Conservation (phyloP, 2,113 vertebrate genomes). For the Urocitellus parryii region DNA sequence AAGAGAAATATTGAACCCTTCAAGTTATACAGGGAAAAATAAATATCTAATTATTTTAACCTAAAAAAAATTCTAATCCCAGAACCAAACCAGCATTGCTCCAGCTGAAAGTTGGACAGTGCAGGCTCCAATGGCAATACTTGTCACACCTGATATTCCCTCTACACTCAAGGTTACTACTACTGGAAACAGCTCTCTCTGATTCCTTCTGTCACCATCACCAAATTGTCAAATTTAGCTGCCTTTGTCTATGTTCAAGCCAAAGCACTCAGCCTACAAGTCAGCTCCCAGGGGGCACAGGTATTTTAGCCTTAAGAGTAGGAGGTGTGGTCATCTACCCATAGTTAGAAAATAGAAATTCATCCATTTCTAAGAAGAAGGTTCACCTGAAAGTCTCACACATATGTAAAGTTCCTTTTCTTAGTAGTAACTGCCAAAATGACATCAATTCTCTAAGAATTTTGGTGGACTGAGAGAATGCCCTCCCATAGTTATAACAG, state of each 20-base stretch:
- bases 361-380: neutral
- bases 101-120: neutral
- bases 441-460: neutral
- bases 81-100: neutral
- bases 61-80: neutral
- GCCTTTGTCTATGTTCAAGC: neutral
- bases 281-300: neutral
- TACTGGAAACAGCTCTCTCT: neutral
- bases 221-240: neutral
- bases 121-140: fast-evolving
- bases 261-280: neutral
- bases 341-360: neutral
- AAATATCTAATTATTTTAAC: conserved; percentile 80
- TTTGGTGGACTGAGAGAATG: neutral
- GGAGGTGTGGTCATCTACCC: neutral
- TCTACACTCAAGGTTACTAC: neutral
- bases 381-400: neutral
- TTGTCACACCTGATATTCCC: neutral
- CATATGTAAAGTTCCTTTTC: neutral
- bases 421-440: neutral
- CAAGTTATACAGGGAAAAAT: conserved; percentile 66
- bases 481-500: neutral
- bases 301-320: neutral
- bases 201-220: neutral
- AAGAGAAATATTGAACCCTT: conserved; percentile 52